Base-by-base conservation (phyloP, 2,797 vertebrate species). In the Halcyon smyrnensis region DNA sequence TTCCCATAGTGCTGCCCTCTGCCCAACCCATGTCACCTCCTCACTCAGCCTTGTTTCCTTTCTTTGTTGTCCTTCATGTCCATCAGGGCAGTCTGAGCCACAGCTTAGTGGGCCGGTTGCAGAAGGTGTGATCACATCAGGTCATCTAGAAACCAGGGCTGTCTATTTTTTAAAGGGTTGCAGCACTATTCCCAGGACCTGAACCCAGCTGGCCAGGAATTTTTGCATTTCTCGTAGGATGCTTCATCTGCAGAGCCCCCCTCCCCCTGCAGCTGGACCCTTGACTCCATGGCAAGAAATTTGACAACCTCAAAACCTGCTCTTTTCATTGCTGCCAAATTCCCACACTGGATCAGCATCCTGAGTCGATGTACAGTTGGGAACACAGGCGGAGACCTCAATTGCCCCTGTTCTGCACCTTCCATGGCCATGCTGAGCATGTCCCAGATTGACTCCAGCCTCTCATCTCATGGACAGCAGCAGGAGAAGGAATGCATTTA, bases 341-440 rank as follows among this genome's bases (percentile, higher is more conserved):
- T 77, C n/a, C 70, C 18, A 2, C 8, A 7, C 41, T 75, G 68
- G 48, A 53, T 27, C 53, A 75, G 53, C 62, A 74, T 39, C 62
- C 46, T 0, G 1, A 71, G 68, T 13, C 15, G 20, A 18, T 77
- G 12, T 17, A 62, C 9, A 37, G 12, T 17, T 0, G 1, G 11
- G 23, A 90, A 8, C 48, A 68, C 25, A 41, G 67, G 39, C 28
- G 48, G 57, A 63, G 19, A 28, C 37, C 69, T 46, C 45, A 1
- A 0, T 28, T 5, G 7, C 3, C 10, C 17, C 20, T 41, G 16
- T 2, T 51, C 5, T 11, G 11, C 13, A 18, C 18, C 20, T 10
- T 11, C n/a, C 5, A 0, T 8, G 15, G 34, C 19, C 11, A 2
- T 5, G 23, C 15, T 3, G 2, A 73, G 50, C 59, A 82, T 20